These are phyloP conservation scores for Calameuta idolon DNA, from an alignment of 2,888 invertebrate species.

Conservation along the genomic window DNA sequence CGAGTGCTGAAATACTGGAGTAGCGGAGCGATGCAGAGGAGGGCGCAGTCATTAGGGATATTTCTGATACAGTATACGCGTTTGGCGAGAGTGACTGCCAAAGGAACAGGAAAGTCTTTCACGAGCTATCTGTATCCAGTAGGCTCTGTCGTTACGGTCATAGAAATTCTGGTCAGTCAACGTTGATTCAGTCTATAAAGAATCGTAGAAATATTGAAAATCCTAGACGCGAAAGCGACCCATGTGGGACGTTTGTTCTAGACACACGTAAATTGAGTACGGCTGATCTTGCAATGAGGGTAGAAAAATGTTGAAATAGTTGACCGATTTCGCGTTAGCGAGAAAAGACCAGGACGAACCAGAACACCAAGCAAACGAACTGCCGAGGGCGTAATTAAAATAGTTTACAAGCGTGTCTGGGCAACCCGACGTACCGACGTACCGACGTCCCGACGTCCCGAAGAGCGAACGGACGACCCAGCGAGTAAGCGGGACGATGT, in stretches of 20 bases:
- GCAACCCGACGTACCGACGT: conserved; percentile 1
- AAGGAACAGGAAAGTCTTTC: too few species aligned
- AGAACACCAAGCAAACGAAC: background rate
- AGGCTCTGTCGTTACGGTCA: too few species aligned
- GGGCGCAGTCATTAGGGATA: conserved; percentile 4
- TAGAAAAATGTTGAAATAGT: conserved; percentile 28
- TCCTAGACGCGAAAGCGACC: background rate
- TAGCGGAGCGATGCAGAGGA: conserved; percentile 21
- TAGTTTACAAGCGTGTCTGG: conserved; percentile 38
- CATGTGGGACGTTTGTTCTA: background rate
- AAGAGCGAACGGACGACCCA: background rate
- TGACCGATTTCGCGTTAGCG: conserved; percentile 3
- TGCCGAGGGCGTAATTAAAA: conserved; percentile 46
- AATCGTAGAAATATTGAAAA: too few species aligned
- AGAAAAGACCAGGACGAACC: background rate
- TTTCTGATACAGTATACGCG: background rate
- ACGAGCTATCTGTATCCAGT: too few species aligned
- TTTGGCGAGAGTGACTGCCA: too few species aligned
- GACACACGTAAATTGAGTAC: background rate
- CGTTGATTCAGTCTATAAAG: too few species aligned
- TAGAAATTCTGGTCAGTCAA: too few species aligned
- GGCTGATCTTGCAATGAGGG: background rate
- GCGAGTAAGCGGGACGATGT: background rate
- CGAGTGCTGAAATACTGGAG: conserved; percentile 14
- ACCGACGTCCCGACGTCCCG: background rate